Percentiles rank a stretch among this genome's conserved stretches.
These are phyloP conservation scores for Platycheirus rosarum DNA, from an alignment of 2,888 invertebrate genomes.

Conservation along the genomic window DNA sequence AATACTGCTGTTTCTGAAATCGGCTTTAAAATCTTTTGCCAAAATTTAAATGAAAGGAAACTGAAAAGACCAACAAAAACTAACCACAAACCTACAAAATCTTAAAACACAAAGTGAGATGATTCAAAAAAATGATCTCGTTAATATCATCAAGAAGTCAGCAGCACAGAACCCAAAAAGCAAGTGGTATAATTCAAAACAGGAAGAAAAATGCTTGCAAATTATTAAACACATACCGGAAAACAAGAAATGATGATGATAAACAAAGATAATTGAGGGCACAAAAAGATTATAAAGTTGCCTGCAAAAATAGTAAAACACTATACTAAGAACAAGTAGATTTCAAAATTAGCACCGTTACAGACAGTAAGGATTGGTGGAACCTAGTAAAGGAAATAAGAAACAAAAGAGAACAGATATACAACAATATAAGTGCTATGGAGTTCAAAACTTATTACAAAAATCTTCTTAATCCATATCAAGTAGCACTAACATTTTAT, in stretches of 20 bases:
- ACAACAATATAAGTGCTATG: too few species aligned
- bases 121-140: neutral
- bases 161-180: neutral
- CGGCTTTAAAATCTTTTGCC: neutral
- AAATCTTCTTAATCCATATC: neutral
- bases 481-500: neutral
- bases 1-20: neutral
- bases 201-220: neutral
- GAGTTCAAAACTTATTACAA: neutral
- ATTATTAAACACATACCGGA: neutral
- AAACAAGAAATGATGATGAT: neutral
- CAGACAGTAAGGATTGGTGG: too few species aligned
- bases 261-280: slow-evolving; percentile 4
- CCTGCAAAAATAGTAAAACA: neutral
- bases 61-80: neutral
- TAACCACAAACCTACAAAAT: neutral
- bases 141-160: neutral
- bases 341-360: too few species aligned
- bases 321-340: too few species aligned
- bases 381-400: too few species aligned
- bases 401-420: too few species aligned
- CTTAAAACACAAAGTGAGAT: neutral
- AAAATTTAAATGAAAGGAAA: neutral
- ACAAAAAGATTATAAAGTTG: neutral
- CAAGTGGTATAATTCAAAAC: slow-evolving; percentile 24